Conservation (phyloP, 2,797 vertebrate genomes). For the Chaetodon trifasciatus region DNA sequence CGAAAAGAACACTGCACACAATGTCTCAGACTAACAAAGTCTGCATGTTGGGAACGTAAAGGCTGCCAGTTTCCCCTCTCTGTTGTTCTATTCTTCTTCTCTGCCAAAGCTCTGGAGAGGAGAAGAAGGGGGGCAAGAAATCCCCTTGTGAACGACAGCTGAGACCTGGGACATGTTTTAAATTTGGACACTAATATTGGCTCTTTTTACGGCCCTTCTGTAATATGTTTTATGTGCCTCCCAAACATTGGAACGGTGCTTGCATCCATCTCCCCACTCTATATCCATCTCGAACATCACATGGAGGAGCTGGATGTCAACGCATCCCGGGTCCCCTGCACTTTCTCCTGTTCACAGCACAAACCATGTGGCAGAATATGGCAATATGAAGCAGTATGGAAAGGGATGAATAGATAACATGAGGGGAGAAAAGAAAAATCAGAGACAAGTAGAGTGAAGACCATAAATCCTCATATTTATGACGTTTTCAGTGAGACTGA, state of each 20-base stretch:
- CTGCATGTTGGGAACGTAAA: slow-evolving; percentile 63
- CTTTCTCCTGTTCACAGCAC: slow-evolving; percentile 51
- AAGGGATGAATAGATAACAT: slow-evolving; percentile 1
- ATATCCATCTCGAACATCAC: slow-evolving; percentile 74
- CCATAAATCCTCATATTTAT: slow-evolving; percentile 37
- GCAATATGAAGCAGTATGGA: slow-evolving; percentile 23
- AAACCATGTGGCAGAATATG: slow-evolving; percentile 52
- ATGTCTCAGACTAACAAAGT: slow-evolving; percentile 64
- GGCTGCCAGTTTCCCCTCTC: slow-evolving; percentile 64
- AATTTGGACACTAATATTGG: slow-evolving; percentile 78
- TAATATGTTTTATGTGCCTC: slow-evolving; percentile 77
- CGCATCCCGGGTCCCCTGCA: slow-evolving; percentile 59
- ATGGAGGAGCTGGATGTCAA: slow-evolving; percentile 68
- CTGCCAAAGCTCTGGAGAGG: slow-evolving; percentile 68
- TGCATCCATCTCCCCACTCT: slow-evolving; percentile 26
- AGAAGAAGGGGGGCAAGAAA: slow-evolving; percentile 46
- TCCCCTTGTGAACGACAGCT: slow-evolving; percentile 69
- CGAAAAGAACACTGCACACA: slow-evolving; percentile 26
- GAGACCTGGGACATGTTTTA: slow-evolving; percentile 81
- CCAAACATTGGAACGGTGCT: slow-evolving; percentile 67
- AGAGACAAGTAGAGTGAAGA: neutral
- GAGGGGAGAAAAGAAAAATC: neutral
- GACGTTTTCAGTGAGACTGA: slow-evolving; percentile 21
- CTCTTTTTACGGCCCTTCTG: slow-evolving; percentile 70
- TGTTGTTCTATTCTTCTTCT: slow-evolving; percentile 65